Evolutionary conservation across 2,888 invertebrate species (phyloP), one percentile per base, ranked within the genome.

Genomic region (Drosophila yooni): DNA sequence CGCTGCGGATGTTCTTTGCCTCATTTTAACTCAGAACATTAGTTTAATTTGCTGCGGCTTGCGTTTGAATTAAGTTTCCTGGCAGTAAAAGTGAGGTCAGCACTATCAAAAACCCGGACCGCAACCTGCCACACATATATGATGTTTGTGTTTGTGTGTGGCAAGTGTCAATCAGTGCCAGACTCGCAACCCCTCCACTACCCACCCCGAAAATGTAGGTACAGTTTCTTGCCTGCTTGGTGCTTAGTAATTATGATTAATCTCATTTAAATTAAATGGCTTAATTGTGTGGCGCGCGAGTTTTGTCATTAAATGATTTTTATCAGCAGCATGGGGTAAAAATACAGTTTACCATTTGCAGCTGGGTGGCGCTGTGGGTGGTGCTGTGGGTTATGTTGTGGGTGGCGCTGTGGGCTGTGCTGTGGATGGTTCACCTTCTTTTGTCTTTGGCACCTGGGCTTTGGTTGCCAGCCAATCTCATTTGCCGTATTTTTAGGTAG

Each of bases 281-380:
- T 88, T 88, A 91, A 88, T 91, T 91, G 90, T 77, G 69, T 74
- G 73, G 74, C 68, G 70, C 78, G 61, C 51, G 70, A 81, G 75
- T 84, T 80, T 82, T 91, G 85, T 89, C 91, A 91, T 88, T 91
- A 88, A 90, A 88, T 88, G 90, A 88, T 88, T 91, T 89, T 89
- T 91, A 91, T 88, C 87, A 89, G 73, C 74, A 46, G 71, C 62
- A 76, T 31, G 46, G 21, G 21, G 21, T 25, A 71, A 75, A 88
- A 88, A 84, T 75, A 74, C 70, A 82, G 76, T 79, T 89, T 74
- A 53, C 70, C 58, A 54, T 54, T 38, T 54, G 40, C 29, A 40
- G 29, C n/a, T 5, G 29, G 40, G 8, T 36, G 36, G 6, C 18
- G 60, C 13, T 31, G 13, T 11, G 11, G 21, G 2, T 36, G 21